Evolutionary conservation across 2,888 invertebrate genomes (phyloP).

Genomic region (Liopterus haemorrhoidalis): DNA sequence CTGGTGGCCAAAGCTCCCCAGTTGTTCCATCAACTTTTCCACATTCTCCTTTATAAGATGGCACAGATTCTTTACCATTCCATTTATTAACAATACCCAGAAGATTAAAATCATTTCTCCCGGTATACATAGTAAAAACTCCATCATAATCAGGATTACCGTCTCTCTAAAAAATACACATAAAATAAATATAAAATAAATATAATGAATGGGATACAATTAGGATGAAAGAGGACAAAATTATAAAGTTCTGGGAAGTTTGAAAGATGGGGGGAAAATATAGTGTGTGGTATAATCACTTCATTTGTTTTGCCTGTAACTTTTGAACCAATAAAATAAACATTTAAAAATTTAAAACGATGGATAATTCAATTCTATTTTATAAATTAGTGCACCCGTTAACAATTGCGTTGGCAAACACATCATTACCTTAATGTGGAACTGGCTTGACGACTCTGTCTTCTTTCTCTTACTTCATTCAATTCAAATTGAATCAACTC

Average conservation of each 20-base stretch:
- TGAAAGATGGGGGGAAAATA: not conserved
- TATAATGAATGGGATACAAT: too few relatives aligned
- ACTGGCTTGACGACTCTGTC: too few relatives aligned
- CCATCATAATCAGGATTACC: conserved; percentile 68
- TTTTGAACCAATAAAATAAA: too few relatives aligned
- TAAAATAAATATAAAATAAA: conserved; percentile 17
- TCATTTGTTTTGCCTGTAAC: too few relatives aligned
- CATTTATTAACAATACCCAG: conserved; percentile 67
- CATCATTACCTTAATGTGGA: too few relatives aligned
- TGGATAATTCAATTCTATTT: too few relatives aligned
- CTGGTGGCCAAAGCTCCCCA: conserved; percentile 77
- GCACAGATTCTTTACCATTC: conserved; percentile 56
- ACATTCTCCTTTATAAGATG: conserved; percentile 56
- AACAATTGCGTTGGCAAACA: too few relatives aligned
- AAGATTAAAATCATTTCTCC: conserved; percentile 56
- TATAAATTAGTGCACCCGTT: too few relatives aligned
- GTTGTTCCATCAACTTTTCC: conserved; percentile 65
- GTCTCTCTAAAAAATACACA: conserved; percentile 59
- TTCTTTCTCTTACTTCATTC: too few relatives aligned
- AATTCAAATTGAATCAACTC: too few relatives aligned
- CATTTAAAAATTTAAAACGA: too few relatives aligned
- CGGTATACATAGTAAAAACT: conserved; percentile 69
- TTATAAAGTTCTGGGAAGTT: not conserved
- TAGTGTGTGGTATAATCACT: not conserved
- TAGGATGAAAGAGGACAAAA: too few relatives aligned